Evolutionary conservation across 2,797 vertebrate genomes (phyloP).

Genomic region (Scomberomorus guttatus): DNA sequence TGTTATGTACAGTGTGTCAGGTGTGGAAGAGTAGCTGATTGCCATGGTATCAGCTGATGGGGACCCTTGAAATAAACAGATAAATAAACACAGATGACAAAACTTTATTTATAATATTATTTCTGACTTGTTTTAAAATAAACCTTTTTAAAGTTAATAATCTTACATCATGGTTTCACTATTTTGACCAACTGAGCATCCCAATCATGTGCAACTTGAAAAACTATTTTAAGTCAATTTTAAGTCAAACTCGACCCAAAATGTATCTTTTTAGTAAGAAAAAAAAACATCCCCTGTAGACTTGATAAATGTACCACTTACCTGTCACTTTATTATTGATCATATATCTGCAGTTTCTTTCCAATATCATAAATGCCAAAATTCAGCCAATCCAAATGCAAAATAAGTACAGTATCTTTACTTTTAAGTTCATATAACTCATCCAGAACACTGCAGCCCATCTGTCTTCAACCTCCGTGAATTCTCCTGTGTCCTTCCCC

Average conservation of each 20-base stretch:
- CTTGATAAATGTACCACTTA: no score
- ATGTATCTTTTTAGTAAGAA: no score
- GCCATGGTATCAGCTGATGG: no score
- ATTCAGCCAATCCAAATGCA: background rate
- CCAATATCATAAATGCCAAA: no score
- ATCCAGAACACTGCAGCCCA: background rate
- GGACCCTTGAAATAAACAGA: no score
- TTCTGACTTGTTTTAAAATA: no score
- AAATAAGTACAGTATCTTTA: background rate
- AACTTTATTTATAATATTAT: background rate
- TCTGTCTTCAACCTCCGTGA: constrained; percentile 12
- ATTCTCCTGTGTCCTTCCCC: background rate
- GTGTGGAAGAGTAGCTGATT: no score
- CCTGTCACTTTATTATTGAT: no score
- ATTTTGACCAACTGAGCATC: background rate
- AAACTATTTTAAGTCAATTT: background rate
- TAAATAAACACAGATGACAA: background rate
- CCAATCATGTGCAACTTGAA: background rate
- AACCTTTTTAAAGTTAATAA: background rate
- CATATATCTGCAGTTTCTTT: no score
- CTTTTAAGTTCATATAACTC: background rate
- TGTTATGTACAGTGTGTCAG: no score
- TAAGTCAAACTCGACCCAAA: no score
- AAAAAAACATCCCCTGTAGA: no score
- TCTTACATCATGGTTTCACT: background rate